Percentiles rank a stretch among this genome's conserved stretches.
Evolutionary conservation across 2,113 vertebrate genomes (phyloP).

Genomic region (Noctilio leporinus): DNA sequence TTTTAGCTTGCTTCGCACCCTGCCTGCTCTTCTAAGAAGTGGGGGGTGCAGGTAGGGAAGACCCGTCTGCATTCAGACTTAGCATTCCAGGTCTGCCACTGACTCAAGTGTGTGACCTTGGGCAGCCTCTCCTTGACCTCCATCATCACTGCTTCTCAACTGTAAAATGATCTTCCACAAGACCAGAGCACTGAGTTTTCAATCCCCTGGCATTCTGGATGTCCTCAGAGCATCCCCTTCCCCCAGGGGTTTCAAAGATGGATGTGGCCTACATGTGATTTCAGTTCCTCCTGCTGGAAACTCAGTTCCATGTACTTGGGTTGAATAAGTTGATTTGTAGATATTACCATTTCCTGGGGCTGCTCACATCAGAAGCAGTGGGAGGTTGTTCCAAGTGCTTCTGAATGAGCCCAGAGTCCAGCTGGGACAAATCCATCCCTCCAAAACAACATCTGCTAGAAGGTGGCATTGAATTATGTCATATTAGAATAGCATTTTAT

Average conservation of each 20-base stretch:
- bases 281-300: constrained; percentile 55
- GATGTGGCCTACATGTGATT: fast-evolving
- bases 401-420: constrained; percentile 50
- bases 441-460: constrained; percentile 56
- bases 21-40: not conserved
- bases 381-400: not conserved
- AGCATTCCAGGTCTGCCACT: not conserved
- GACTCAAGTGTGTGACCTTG: not conserved
- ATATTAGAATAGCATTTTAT: constrained; percentile 41
- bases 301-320: constrained; percentile 51
- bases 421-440: constrained; percentile 65
- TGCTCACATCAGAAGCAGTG: constrained; percentile 55
- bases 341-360: constrained; percentile 65
- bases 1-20: not conserved
- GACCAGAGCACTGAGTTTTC: not conserved
- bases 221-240: fast-evolving
- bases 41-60: fast-evolving
- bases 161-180: not conserved
- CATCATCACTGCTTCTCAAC: not conserved
- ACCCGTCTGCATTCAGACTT: not conserved
- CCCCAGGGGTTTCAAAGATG: no score
- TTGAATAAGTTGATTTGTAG: constrained; percentile 67
- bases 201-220: not conserved
- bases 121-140: not conserved
- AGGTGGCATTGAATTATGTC: constrained; percentile 48